Conservation (phyloP, 2,113 vertebrate species). For the Psettodes erumei region DNA sequence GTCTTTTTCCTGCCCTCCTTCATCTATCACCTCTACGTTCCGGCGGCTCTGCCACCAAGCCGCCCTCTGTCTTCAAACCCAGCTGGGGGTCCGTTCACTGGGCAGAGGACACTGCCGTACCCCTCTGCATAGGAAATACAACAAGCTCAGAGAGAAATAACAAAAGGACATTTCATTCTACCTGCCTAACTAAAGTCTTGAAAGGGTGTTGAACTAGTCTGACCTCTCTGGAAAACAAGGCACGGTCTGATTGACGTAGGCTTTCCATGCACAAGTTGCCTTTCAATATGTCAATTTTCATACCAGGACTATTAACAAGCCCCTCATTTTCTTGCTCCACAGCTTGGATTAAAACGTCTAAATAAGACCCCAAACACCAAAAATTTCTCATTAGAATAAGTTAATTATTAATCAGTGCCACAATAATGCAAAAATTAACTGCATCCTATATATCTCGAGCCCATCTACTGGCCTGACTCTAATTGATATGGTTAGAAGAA, state of each 20-base stretch:
- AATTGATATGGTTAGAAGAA: slow-evolving; percentile 66
- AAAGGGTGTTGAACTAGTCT: not conserved
- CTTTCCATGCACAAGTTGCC: no score
- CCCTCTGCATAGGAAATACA: slow-evolving; percentile 24
- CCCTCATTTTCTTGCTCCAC: not conserved
- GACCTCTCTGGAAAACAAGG: not conserved
- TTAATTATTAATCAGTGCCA: slow-evolving; percentile 42
- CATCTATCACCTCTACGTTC: slow-evolving; percentile 74
- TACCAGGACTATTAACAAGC: not conserved
- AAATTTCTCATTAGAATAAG: slow-evolving; percentile 32
- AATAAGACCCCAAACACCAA: slow-evolving; percentile 29
- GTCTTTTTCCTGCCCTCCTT: slow-evolving; percentile 76
- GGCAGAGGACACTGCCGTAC: slow-evolving; percentile 46
- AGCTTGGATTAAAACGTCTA: not conserved
- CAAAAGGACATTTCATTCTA: slow-evolving; percentile 10
- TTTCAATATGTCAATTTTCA: slow-evolving; percentile 16
- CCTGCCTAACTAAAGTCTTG: not conserved
- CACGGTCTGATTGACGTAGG: not conserved
- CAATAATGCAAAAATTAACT: slow-evolving; percentile 44
- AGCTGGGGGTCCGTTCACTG: slow-evolving; percentile 54
- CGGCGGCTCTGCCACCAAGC: slow-evolving; percentile 56
- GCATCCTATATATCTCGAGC: slow-evolving; percentile 54
- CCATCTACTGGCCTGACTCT: slow-evolving; percentile 50
- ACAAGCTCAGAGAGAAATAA: slow-evolving; percentile 11
- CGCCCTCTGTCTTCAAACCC: slow-evolving; percentile 53